phyloP scores from a whole-genome alignment of 2,888 invertebrate species.

The Mycogona germanica region DNA sequence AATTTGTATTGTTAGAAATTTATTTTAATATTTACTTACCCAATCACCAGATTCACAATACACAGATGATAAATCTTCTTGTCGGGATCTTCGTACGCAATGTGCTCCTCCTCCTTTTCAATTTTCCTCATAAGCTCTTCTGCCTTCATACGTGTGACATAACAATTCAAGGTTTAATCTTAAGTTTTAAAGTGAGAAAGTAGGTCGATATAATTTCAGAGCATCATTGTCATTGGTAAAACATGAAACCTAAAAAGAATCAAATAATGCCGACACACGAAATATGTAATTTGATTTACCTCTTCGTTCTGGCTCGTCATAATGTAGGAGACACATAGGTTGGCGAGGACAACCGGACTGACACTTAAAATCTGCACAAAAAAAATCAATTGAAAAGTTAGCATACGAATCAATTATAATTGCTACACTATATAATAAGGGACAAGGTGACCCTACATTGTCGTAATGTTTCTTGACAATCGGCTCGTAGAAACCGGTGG shows the following conservation, averaged over 20 bases:
- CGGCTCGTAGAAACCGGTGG: constrained; percentile 95
- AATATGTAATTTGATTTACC: no score
- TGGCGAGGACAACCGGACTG: constrained; percentile 95
- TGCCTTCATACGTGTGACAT: no score
- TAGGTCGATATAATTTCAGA: no score
- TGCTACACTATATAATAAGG: neutral
- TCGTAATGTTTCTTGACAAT: constrained; percentile 91
- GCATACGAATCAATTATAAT: neutral
- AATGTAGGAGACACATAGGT: constrained; percentile 96
- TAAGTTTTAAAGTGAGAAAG: no score
- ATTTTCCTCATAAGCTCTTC: constrained; percentile 98
- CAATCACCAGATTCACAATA: constrained; percentile 97
- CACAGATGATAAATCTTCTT: constrained; percentile 91
- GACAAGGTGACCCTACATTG: constrained; percentile 41
- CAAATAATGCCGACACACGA: no score
- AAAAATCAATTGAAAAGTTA: constrained; percentile 2
- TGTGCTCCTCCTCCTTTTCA: constrained; percentile 91
- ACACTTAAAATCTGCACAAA: constrained; percentile 65
- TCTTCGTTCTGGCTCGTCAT: constrained; percentile 99
- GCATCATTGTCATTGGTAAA: neutral
- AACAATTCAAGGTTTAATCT: no score
- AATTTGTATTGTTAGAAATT: neutral
- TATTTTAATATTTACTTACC: constrained; percentile 39
- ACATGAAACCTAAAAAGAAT: constrained; percentile 1
- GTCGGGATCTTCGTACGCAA: constrained; percentile 82